Base-by-base conservation (phyloP, 2,113 vertebrate species). In the Spizaetus ornatus region DNA sequence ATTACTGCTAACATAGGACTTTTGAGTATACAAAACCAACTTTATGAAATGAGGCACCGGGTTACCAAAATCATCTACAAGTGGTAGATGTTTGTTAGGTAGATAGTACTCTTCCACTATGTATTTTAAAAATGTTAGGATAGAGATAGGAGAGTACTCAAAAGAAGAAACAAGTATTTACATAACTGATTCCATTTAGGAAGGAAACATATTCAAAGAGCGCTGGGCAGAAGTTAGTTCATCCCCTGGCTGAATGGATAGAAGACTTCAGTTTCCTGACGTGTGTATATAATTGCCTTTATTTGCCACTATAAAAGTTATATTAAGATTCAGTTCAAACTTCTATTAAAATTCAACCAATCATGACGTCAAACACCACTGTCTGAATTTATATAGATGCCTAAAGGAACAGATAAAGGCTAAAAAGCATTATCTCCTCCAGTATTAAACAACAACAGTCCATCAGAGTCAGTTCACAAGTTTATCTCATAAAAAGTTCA, bases 291-390 rank as follows among this genome's bases (percentile, higher is more conserved):
- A 86, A 88, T 65, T 89, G 83, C 73, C 40, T 76, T 78, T 83
- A 79, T 80, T 90, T 66, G 42, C 36, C 65, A 70, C 71, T 76
- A 45, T 6, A 77, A 34, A 92, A 83, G 63, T 93, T 90, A 82
- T 77, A 88, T 78, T 96, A 86, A 67, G 52, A 93, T 92, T 62
- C 63, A 78, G 8, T 81, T 92, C 59, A 88, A 93, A 86, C 11
- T 58, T 73, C 92, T 62, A 80, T 90, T 88, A 93, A 92, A 97
- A 97, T 93, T 76, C 86, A 92, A 78, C n/a, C 76, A 93, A 93
- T 96, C 67, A 45, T 70, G 79, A 86, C 82, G 93, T 80, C 76
- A 94, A 94, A 86, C 53, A 56, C 34, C 45, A 73, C 59, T 48
- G 63, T 63, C 80, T 94, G 86, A 92, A 92, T 92, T 93, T 59